A percentile compares a stretch with the other conserved stretches of the same genome.
phyloP scores from a whole-genome alignment of 2,113 vertebrate genomes.

The Ovis canadensis region DNA sequence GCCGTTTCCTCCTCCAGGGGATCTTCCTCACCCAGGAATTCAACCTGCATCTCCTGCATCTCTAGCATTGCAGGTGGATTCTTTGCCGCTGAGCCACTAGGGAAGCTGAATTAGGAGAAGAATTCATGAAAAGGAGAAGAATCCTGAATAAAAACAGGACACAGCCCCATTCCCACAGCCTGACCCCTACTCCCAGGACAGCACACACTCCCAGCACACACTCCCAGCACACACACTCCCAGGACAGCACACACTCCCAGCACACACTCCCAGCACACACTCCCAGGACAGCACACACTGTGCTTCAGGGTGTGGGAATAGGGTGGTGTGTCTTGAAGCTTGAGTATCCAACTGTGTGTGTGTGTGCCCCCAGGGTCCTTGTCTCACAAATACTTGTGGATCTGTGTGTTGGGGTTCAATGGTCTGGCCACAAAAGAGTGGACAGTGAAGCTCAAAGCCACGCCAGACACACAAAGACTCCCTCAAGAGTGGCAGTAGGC shows the following conservation, averaged over 20 bases:
- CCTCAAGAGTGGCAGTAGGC: fast-evolving
- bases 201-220: no score
- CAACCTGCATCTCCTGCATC: background rate
- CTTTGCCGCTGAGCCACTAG: background rate
- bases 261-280: no score
- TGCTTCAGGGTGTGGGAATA: background rate
- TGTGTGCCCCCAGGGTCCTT: background rate
- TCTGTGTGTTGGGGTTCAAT: background rate
- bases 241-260: no score
- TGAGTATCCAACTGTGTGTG: background rate
- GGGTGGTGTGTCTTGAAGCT: background rate
- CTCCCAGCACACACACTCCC: no score
- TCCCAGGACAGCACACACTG: fast-evolving
- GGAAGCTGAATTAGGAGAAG: background rate
- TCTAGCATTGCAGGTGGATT: background rate
- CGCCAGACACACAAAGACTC: background rate
- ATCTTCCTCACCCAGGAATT: background rate
- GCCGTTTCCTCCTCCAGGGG: background rate
- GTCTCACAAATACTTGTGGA: background rate
- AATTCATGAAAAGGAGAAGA: background rate
- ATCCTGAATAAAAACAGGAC: background rate
- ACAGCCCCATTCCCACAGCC: no score
- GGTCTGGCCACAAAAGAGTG: background rate
- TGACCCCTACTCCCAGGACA: background rate
- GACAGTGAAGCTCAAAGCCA: background rate